A percentile compares a stretch with the other conserved stretches of the same genome.
phyloP scores from a whole-genome alignment of 1,140 invertebrate genomes.

The Pseudomyrmex gracilis region DNA sequence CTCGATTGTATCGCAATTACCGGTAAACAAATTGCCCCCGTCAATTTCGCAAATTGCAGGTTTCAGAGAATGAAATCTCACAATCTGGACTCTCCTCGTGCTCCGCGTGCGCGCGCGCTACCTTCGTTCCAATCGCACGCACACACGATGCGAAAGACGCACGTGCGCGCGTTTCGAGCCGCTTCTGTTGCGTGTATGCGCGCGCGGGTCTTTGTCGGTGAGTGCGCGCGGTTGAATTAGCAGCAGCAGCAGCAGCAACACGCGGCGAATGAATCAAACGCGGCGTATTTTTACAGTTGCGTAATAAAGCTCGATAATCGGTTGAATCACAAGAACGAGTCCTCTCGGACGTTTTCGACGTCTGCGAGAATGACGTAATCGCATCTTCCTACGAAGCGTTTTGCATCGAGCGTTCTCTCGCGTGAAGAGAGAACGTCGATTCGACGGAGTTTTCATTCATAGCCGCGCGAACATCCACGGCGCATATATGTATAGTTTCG shows the following conservation, averaged over 20 bases:
- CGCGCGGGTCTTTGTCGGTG: neutral
- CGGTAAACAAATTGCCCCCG: constrained; percentile 79
- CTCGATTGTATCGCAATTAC: constrained; percentile 80
- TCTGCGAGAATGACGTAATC: constrained; percentile 16
- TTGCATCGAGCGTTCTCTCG: neutral
- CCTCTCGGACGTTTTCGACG: neutral
- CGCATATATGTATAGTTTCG: neutral
- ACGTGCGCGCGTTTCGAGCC: constrained; percentile 61
- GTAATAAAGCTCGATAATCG: constrained; percentile 38
- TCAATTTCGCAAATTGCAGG: constrained; percentile 81
- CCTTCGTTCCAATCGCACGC: constrained; percentile 70
- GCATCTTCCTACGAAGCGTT: neutral
- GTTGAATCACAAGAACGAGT: neutral
- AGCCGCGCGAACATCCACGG: no score
- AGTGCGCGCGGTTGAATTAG: constrained; percentile 58
- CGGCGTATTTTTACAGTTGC: constrained; percentile 14
- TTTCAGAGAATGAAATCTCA: constrained; percentile 79
- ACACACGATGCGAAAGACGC: constrained; percentile 64
- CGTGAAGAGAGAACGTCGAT: neutral
- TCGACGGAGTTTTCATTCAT: constrained; percentile 51
- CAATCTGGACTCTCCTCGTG: constrained; percentile 74
- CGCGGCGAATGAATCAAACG: constrained; percentile 42
- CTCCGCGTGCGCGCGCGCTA: constrained; percentile 66
- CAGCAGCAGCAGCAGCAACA: neutral
- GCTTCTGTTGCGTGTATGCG: neutral